Percentiles rank a stretch among this genome's conserved stretches.
These are phyloP conservation scores for Leptinotarsa haldemani DNA, from an alignment of 2,888 invertebrate species.

Conservation along the genomic window DNA sequence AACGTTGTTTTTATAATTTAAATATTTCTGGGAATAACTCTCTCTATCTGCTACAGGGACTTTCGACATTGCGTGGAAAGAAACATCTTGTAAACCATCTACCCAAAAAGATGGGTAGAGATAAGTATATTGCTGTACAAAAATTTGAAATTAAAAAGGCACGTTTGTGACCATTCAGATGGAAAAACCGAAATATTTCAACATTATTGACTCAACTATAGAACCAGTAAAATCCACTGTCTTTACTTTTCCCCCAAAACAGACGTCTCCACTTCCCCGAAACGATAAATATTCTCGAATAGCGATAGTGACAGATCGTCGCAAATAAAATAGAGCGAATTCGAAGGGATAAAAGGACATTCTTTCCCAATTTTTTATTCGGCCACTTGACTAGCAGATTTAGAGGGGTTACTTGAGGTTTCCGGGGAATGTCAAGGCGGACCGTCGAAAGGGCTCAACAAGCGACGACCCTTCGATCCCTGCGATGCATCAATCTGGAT, in stretches of 20 bases:
- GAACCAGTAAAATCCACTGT: conserved; percentile 12
- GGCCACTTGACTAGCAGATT: conserved; percentile 61
- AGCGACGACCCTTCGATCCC: conserved; percentile 35
- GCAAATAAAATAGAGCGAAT: conserved; percentile 60
- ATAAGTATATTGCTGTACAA: too few relatives aligned
- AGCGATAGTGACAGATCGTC: conserved; percentile 61
- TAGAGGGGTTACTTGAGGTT: conserved; percentile 56
- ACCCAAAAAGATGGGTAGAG: too few relatives aligned
- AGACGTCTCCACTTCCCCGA: conserved; percentile 25
- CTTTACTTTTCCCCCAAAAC: conserved; percentile 14
- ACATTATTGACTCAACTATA: conserved; percentile 8
- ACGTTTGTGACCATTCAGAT: too few relatives aligned
- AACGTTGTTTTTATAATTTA: too few relatives aligned
- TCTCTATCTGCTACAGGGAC: too few relatives aligned
- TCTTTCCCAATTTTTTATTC: conserved; percentile 59
- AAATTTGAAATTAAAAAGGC: too few relatives aligned
- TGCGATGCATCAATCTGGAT: conserved; percentile 22
- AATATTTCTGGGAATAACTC: too few relatives aligned
- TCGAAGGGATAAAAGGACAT: conserved; percentile 58
- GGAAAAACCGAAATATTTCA: not conserved
- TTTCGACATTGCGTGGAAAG: too few relatives aligned
- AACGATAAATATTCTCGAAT: conserved; percentile 56
- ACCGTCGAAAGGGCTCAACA: conserved; percentile 32
- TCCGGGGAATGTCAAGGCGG: conserved; percentile 39
- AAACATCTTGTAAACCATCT: too few relatives aligned